Base-by-base conservation (phyloP, 2,888 invertebrate genomes). In the Metacarcinus magister region DNA sequence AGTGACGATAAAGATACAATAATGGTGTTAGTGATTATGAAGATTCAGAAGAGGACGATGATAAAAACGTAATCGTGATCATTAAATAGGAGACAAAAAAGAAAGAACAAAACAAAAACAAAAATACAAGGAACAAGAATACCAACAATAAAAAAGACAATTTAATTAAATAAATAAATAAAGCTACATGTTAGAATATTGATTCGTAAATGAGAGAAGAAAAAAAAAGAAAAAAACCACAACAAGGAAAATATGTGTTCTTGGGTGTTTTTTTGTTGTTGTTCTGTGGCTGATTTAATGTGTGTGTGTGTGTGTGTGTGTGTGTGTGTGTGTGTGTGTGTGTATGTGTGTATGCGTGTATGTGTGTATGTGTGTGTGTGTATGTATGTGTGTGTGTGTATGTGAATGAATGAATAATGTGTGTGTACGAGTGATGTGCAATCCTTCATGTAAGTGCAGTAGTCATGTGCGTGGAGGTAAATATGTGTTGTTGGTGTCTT, bases 281-380 rank as follows among this genome's bases (percentile, higher is more conserved):
- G 75, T 8, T 75, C 44, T 39, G 75, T 93, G 93, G 28, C 32
- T 93, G 82, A n/a, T 43, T 82, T 23, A 43, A 67, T 94, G 94
- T 94, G 87, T 87, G 87, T 94, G 94, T 94, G 87, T 82, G 82
- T 87, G 94, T 94, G 94, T 87, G 94, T 94, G 94, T 43, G 46
- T 93, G 93, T 60, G 67, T 94, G 46, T 23, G 82, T 82, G 94
- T 23, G 44, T 75, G 94, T 39, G 93, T 93, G 44, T 91, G 91
- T 91, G 91, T 91, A 44, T 91, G 91, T 91, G 91, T 91, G 46
- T 91, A 44, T 44, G 91, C 44, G 91, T 13, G 91, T 94, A 87
- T 94, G 87, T 87, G 87, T 94, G 94, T 94, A 46, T 82, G 82
- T 94, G 94, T 94, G 94, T 94, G 82, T 82, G 46, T 87, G 94